A percentile compares a stretch with the other conserved stretches of the same genome.
Evolutionary conservation across 1,140 invertebrate genomes (phyloP).

Genomic region (Drosophila parvula): DNA sequence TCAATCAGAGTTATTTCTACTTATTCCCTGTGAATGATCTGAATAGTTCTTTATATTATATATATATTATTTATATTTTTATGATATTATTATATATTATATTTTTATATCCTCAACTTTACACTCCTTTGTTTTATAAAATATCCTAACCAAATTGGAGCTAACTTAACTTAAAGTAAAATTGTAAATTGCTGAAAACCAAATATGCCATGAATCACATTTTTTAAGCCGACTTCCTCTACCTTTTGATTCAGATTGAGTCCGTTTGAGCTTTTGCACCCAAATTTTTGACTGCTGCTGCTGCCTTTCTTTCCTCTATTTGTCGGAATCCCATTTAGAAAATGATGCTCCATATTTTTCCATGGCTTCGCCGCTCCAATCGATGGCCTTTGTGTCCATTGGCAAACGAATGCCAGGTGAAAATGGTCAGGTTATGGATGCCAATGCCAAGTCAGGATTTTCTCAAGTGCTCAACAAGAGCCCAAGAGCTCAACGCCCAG

Average conservation of each 20-base stretch:
- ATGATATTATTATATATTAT: too few species aligned
- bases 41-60: too few species aligned
- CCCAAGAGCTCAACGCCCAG: too few species aligned
- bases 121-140: too few species aligned
- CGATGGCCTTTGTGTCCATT: conserved; percentile 10
- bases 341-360: conserved; percentile 15
- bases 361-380: background rate
- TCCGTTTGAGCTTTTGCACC: background rate
- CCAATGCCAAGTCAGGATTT: conserved; percentile 35
- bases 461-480: background rate
- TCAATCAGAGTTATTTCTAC: too few species aligned
- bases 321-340: conserved; percentile 9
- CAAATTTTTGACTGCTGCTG: background rate
- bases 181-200: background rate
- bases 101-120: too few species aligned
- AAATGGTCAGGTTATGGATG: conserved; percentile 33
- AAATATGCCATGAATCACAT: background rate
- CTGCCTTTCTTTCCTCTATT: background rate
- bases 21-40: too few species aligned
- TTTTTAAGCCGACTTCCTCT: background rate
- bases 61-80: too few species aligned
- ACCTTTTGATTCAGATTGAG: background rate
- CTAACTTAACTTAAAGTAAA: background rate
- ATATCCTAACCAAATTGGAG: too few species aligned
- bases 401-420: conserved; percentile 14